phyloP scores from a whole-genome alignment of 2,113 vertebrate genomes.

The Pachypanchax playfairii region DNA sequence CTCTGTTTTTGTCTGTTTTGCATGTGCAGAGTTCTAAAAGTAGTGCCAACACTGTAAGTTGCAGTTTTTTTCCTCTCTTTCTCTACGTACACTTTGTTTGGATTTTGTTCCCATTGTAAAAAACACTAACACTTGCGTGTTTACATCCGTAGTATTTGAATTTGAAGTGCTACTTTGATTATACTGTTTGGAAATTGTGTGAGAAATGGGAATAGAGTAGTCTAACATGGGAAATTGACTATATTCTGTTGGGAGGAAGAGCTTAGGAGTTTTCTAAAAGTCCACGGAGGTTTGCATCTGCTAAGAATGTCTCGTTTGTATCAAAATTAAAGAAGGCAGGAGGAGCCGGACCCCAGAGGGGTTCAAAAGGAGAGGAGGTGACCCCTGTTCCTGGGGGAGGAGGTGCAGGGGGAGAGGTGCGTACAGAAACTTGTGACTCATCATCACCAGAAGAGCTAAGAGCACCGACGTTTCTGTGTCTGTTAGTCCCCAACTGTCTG shows the following conservation, averaged over 20 bases:
- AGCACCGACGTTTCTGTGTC: constrained; percentile 70
- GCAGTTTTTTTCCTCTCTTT: constrained; percentile 82
- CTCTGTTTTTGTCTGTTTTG: constrained; percentile 91
- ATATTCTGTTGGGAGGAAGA: no score
- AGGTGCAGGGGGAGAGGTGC: constrained; percentile 81
- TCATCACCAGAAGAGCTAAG: constrained; percentile 68
- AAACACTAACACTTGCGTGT: constrained; percentile 64
- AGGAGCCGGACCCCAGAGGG: constrained; percentile 75
- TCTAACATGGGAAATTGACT: no score
- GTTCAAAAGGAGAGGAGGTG: constrained; percentile 78
- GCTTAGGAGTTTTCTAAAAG: constrained; percentile 41
- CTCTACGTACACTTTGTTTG: constrained; percentile 37
- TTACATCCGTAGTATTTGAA: constrained; percentile 68
- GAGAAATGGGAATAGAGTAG: constrained; percentile 15
- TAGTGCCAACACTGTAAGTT: constrained; percentile 95
- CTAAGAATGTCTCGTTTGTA: constrained; percentile 76
- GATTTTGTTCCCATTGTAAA: constrained; percentile 55
- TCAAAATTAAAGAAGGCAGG: constrained; percentile 74
- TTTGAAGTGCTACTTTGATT: constrained; percentile 59
- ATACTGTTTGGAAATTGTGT: constrained; percentile 25
- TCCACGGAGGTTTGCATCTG: constrained; percentile 56
- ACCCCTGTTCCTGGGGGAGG: constrained; percentile 78
- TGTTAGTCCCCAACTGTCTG: constrained; percentile 55
- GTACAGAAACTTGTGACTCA: constrained; percentile 66
- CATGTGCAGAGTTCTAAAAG: constrained; percentile 99